A percentile compares a stretch with the other conserved stretches of the same genome.
phyloP scores from a whole-genome alignment of 2,888 invertebrate genomes.

The Suillia variegata region DNA sequence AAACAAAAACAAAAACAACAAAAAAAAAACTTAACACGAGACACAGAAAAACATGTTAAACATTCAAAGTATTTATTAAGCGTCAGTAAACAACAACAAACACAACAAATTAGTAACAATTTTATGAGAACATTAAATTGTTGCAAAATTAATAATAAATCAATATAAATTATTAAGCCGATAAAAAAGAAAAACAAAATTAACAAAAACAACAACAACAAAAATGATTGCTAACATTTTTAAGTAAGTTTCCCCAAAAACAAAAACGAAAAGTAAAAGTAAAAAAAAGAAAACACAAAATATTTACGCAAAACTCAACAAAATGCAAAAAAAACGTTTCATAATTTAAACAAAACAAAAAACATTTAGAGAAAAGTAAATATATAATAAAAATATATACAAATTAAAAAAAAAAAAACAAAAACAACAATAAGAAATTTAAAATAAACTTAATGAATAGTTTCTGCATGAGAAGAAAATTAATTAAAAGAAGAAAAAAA shows the following conservation, averaged over 20 bases:
- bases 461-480: constrained; percentile 25
- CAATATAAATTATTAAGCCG: constrained; percentile 8
- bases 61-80: constrained; percentile 33
- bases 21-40: no score
- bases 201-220: no score
- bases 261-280: constrained; percentile 8
- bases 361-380: no score
- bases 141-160: constrained; percentile 31
- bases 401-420: background rate
- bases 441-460: constrained; percentile 26
- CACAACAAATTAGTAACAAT: constrained; percentile 28
- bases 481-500: background rate
- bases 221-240: constrained; percentile 15
- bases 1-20: constrained; percentile 19
- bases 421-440: constrained; percentile 4
- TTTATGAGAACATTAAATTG: constrained; percentile 31
- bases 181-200: constrained; percentile 14
- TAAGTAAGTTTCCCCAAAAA: constrained; percentile 19
- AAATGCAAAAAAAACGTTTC: constrained; percentile 38
- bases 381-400: background rate
- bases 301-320: constrained; percentile 13
- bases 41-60: constrained; percentile 39
- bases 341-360: constrained; percentile 43
- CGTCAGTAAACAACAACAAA: constrained; percentile 17
- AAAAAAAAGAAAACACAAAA: constrained; percentile 25